Evolutionary conservation across 2,113 vertebrate species (phyloP).

Genomic region (Dromiciops gliroides): DNA sequence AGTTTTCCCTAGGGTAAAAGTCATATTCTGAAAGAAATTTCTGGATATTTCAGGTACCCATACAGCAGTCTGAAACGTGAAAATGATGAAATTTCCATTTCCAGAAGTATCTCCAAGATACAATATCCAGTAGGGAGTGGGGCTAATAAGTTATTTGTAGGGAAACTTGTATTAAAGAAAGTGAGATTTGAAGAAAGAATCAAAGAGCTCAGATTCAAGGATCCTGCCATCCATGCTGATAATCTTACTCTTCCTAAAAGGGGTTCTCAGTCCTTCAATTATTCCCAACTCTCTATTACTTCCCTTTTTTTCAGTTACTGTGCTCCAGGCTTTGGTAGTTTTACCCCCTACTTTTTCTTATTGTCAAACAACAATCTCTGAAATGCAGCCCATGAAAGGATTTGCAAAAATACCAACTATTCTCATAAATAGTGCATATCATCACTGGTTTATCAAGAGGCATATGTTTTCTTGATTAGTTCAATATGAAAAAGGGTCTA

Average conservation of each 20-base stretch:
- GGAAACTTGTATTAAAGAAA: background rate
- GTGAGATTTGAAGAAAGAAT: background rate
- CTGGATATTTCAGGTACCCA: background rate
- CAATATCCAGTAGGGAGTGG: background rate
- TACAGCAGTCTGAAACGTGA: constrained; percentile 1
- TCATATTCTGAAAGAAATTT: background rate
- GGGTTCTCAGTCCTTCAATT: background rate
- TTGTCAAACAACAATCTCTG: background rate
- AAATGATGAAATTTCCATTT: background rate
- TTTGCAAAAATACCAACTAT: constrained; percentile 30
- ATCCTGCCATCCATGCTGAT: background rate
- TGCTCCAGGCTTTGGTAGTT: background rate
- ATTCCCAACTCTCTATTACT: background rate
- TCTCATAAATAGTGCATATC: constrained; percentile 35
- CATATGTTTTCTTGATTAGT: constrained; percentile 54
- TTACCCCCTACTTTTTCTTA: background rate
- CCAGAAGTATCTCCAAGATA: constrained; percentile 26
- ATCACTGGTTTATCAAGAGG: background rate
- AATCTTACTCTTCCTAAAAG: background rate
- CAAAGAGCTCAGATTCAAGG: background rate
- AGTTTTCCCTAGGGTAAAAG: background rate
- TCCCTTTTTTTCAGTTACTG: background rate
- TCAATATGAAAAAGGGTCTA: constrained; percentile 42
- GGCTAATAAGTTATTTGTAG: background rate
- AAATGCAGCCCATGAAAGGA: constrained; percentile 25